These are phyloP conservation scores for Volucella inflata DNA, from an alignment of 2,888 invertebrate species.

Conservation along the genomic window DNA sequence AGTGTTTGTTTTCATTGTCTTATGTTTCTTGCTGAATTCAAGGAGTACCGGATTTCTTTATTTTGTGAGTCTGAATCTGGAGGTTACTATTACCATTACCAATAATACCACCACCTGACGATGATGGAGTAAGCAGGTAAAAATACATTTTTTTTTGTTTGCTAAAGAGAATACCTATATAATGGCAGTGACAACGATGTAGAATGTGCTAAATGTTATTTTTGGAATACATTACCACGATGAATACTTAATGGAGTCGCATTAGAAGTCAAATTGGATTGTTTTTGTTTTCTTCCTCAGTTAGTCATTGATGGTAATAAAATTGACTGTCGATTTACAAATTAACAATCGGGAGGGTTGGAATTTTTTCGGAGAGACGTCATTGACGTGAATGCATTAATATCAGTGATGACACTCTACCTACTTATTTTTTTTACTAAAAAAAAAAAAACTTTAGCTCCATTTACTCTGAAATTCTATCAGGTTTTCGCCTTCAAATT, in stretches of 20 bases:
- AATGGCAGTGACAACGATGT: constrained; percentile 61
- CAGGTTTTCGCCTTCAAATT: no score
- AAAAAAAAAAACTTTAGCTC: no score
- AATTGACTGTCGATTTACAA: constrained; percentile 2
- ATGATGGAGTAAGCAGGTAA: constrained; percentile 67
- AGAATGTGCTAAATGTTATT: constrained; percentile 56
- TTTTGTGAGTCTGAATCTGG: constrained; percentile 1
- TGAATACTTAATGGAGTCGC: constrained; percentile 51
- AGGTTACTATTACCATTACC: background rate
- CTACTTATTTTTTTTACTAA: no score
- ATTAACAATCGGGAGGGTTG: background rate
- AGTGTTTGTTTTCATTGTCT: background rate
- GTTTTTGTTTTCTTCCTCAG: constrained; percentile 7
- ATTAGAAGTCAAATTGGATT: constrained; percentile 29
- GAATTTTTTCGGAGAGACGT: no score
- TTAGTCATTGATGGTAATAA: background rate
- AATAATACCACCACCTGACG: constrained; percentile 29
- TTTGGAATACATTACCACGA: constrained; percentile 58
- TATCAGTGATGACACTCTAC: no score
- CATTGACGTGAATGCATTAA: no score
- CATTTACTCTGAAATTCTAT: no score
- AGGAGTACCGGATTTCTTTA: constrained; percentile 65
- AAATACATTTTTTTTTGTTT: constrained; percentile 23
- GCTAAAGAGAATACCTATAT: constrained; percentile 41
- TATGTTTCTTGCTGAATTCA: constrained; percentile 32